Base-by-base conservation (phyloP, 2,888 invertebrate species). In the Fragum whitleyi region DNA sequence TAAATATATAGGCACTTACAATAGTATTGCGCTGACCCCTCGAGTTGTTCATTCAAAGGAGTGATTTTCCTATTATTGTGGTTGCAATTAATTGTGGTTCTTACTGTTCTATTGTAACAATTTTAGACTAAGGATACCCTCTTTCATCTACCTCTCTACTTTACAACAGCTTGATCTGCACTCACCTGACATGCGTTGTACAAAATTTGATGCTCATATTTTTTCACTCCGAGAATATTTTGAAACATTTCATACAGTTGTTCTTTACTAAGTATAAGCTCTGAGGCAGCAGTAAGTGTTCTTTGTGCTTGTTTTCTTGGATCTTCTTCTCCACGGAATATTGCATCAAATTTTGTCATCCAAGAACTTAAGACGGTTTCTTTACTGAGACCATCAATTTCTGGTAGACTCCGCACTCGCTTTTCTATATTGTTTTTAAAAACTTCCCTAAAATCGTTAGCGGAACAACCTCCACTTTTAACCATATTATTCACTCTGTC, bases 171-270 rank as follows among this genome's bases (percentile, higher is more conserved):
- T 36, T 36, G 32, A 36, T 36, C 32, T 6, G 32, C 9, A 47
- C 47, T 88, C 94, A 97, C 97, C 96, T 98, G 97, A 93, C 99
- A 96, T 88, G 99, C 99, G 95, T 99, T 99, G 95, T 98, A 99
- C 81, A 99, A 96, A 91, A 99, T 96, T 95, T 99, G 99, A 95
- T 99, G 99, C 95, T 99, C 99, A 94, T 99, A 99, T 95, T 99
- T 99, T 95, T 99, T 99, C 74, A 99, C 97, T 74, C 97, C 97
- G 83, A 99, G 95, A 89, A 99, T 98, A 95, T 99, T 99, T 94
- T 99, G 99, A 95, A 99, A 99, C 98, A 99, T 99, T 94, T 99
- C 99, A 95, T 98, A 99, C 16, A 99, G 96, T 94, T 99, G 99
- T 94, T 99, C 99, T 95, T 99, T 99, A 91, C 98, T 98, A 89